Conservation (phyloP, 2,888 invertebrate species). For the Diploptera punctata region DNA sequence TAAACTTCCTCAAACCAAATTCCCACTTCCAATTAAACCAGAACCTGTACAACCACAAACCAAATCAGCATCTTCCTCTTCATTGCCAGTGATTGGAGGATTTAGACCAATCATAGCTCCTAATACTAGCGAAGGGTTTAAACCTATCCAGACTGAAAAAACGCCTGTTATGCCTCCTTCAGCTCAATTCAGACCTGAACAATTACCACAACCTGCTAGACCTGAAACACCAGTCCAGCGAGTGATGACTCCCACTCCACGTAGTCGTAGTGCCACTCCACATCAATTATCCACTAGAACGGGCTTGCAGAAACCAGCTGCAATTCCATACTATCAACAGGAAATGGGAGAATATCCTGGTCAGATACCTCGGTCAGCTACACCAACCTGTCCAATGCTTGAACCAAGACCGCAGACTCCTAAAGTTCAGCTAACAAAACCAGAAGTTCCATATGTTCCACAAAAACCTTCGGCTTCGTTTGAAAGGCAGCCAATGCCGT, state of each 20-base stretch:
- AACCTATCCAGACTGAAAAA: neutral
- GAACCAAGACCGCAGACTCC: constrained; percentile 17
- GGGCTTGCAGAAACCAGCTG: constrained; percentile 71
- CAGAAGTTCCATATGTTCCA: neutral
- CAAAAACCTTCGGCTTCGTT: constrained; percentile 1
- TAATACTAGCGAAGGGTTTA: neutral
- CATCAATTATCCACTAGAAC: constrained; percentile 41
- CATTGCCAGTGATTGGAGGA: constrained; percentile 25
- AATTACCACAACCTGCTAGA: constrained; percentile 1
- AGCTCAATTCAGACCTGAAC: neutral
- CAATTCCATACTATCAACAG: constrained; percentile 77
- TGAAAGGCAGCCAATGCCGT: constrained; percentile 1
- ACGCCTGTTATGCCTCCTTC: neutral
- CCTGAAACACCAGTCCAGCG: constrained; percentile 11
- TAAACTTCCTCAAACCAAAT: neutral
- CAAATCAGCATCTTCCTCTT: neutral
- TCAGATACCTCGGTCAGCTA: constrained; percentile 26
- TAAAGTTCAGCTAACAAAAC: neutral
- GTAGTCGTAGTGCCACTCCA: constrained; percentile 9
- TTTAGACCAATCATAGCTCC: constrained; percentile 22
- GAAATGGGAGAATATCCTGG: constrained; percentile 24
- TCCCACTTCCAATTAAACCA: neutral
- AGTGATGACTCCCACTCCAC: constrained; percentile 3
- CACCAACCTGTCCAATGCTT: constrained; percentile 33
- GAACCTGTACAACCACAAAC: constrained; percentile 1